Conservation (phyloP, 2,888 invertebrate genomes). For the Drosophila conformis region DNA sequence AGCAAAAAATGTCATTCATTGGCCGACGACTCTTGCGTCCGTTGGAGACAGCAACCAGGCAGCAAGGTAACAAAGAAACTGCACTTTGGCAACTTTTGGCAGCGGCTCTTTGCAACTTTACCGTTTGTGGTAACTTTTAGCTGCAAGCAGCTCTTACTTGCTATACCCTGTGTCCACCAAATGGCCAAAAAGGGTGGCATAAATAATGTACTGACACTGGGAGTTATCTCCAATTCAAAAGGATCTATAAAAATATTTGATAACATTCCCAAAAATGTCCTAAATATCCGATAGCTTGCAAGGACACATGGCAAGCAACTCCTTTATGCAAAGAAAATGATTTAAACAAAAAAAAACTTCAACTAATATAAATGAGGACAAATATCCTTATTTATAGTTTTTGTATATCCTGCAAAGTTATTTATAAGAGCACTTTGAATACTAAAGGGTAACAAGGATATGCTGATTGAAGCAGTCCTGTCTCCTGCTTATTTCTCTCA, state of each 20-base stretch:
- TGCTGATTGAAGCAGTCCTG: background rate
- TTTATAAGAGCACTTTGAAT: background rate
- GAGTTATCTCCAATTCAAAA: background rate
- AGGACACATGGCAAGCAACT: background rate
- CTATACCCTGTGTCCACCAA: background rate
- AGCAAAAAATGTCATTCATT: slow-evolving; percentile 53
- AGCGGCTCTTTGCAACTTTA: slow-evolving; percentile 61
- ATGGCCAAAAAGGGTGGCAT: background rate
- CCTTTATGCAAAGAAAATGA: background rate
- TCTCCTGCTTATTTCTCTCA: no score
- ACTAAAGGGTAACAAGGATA: background rate
- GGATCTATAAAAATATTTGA: background rate
- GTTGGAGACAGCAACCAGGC: slow-evolving; percentile 15
- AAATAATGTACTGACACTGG: background rate
- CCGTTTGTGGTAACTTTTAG: slow-evolving; percentile 52
- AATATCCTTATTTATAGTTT: background rate
- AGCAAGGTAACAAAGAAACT: slow-evolving; percentile 55
- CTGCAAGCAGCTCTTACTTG: slow-evolving; percentile 37
- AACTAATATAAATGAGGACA: background rate
- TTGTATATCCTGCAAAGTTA: background rate
- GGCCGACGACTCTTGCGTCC: slow-evolving; percentile 13
- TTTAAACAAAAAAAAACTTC: background rate
- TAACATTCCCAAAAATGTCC: background rate
- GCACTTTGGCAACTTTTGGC: slow-evolving; percentile 62
- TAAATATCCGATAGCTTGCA: background rate